Base-by-base conservation (phyloP, 2,797 vertebrate species). In the Fratercula arctica region DNA sequence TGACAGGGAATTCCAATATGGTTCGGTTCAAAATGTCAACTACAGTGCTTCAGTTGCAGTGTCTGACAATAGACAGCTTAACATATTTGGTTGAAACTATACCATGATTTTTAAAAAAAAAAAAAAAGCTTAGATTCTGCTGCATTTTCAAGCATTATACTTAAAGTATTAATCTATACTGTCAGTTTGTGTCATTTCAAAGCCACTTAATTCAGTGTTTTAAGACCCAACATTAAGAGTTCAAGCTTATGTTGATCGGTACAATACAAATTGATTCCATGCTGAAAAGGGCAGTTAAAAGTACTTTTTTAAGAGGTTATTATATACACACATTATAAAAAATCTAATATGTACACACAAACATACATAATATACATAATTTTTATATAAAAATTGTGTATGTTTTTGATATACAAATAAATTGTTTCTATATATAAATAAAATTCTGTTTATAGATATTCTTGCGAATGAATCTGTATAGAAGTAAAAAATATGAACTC, bases 401-500 rank as follows among this genome's bases (percentile, higher is more conserved):
- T 13, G 2, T 3, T 15, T 80, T 53, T 5, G 1, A 59, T 10
- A 67, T 6, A 43, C 2, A 72, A 68, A 31, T 29, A 16, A 16
- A 29, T 50, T 31, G 1, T 9, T 87, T 46, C 29, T 29, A 11
- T 6, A 35, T 7, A 13, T 8, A 33, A 59, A 26, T n/a, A 59
- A 45, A 35, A 11, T 24, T 54, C 21, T 67, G 9, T 13, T 15
- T 26, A 15, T 8, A 4, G 14, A 18, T 7, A 26, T 28, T 14
- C 20, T n/a, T 70, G 13, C 16, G 18, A 75, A 28, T 16, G 1
- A 70, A 57, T 10, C 6, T 6, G 31, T 50, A 48, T 0, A 43
- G 5, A 76, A 20, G 6, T 33, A 11, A 81, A 56, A 69, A 43
- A 43, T 4, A 3, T 11, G 3, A 84, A 45, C 18, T 50, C 16